Conservation (phyloP, 2,113 vertebrate genomes). For the Irena cyanogastra region DNA sequence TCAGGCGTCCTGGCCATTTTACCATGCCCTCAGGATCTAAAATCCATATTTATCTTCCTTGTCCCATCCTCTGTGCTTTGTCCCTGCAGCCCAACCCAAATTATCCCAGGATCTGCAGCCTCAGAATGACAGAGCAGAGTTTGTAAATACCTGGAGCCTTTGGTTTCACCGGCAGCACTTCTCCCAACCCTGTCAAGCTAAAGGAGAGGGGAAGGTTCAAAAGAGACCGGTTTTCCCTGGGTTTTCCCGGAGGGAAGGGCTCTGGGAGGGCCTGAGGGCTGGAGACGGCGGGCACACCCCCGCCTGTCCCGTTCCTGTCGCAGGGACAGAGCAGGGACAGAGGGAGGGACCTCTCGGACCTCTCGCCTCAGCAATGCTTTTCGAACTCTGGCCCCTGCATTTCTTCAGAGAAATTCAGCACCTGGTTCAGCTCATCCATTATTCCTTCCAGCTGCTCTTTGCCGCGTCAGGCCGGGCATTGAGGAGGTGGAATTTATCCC, state of each 20-base stretch:
- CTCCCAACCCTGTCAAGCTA: neutral
- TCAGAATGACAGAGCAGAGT: neutral
- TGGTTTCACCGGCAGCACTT: neutral
- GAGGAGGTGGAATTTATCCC: neutral
- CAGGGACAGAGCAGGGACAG: no score
- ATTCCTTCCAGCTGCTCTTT: conserved; percentile 17
- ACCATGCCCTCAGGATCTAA: neutral
- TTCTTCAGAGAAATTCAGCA: neutral
- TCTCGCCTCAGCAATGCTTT: neutral
- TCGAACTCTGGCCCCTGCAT: neutral
- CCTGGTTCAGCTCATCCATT: conserved; percentile 22
- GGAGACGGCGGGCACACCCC: neutral
- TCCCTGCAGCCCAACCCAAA: neutral
- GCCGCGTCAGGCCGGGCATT: neutral
- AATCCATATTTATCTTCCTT: neutral
- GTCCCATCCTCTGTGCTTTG: neutral
- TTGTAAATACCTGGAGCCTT: neutral
- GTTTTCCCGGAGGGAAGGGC: neutral
- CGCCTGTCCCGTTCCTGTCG: no score
- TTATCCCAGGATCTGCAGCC: neutral
- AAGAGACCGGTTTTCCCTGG: neutral
- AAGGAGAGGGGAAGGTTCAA: neutral
- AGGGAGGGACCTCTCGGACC: neutral
- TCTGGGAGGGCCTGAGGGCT: neutral
- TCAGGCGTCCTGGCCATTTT: neutral